A percentile compares a stretch with the other conserved stretches of the same genome.
Evolutionary conservation across 2,888 invertebrate species (phyloP).

Genomic region (Calameuta idolon): DNA sequence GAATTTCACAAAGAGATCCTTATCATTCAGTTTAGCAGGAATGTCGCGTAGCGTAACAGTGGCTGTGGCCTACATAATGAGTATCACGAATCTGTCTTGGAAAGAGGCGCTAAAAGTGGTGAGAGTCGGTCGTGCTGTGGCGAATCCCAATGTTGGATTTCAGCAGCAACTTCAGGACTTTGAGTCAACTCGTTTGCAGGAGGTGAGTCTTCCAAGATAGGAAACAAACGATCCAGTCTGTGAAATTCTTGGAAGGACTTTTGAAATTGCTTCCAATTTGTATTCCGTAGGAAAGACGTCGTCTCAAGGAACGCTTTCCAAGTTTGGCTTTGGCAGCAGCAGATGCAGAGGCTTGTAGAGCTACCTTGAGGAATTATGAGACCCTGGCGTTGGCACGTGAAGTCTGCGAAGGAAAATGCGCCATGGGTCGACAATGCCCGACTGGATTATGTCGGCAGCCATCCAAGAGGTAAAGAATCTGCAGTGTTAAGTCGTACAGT

Average conservation of each 20-base stretch:
- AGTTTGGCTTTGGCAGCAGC: slow-evolving; percentile 79
- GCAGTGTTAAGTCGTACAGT: neutral
- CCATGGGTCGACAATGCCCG: slow-evolving; percentile 86
- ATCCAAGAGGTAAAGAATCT: slow-evolving; percentile 62
- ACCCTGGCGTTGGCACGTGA: slow-evolving; percentile 81
- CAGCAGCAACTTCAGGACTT: slow-evolving; percentile 94
- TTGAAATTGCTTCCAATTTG: neutral
- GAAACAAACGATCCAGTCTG: neutral
- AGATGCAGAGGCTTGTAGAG: slow-evolving; percentile 81
- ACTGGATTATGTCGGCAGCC: slow-evolving; percentile 77
- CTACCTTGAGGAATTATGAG: slow-evolving; percentile 87
- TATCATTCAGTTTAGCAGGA: slow-evolving; percentile 83
- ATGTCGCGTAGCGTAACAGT: slow-evolving; percentile 97
- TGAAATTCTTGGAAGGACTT: neutral
- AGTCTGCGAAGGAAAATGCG: slow-evolving; percentile 89
- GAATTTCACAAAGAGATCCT: neutral
- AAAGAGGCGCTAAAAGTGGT: slow-evolving; percentile 94
- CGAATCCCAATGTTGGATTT: slow-evolving; percentile 97
- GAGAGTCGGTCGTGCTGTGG: slow-evolving; percentile 89
- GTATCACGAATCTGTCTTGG: slow-evolving; percentile 89
- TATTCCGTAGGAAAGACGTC: slow-evolving; percentile 78
- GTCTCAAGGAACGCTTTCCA: slow-evolving; percentile 87
- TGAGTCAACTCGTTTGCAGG: slow-evolving; percentile 81
- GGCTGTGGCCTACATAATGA: slow-evolving; percentile 96
- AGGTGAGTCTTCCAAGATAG: slow-evolving; percentile 69